These are phyloP conservation scores for Synanthedon tipuliformis DNA, from an alignment of 2,888 invertebrate genomes.

Conservation along the genomic window DNA sequence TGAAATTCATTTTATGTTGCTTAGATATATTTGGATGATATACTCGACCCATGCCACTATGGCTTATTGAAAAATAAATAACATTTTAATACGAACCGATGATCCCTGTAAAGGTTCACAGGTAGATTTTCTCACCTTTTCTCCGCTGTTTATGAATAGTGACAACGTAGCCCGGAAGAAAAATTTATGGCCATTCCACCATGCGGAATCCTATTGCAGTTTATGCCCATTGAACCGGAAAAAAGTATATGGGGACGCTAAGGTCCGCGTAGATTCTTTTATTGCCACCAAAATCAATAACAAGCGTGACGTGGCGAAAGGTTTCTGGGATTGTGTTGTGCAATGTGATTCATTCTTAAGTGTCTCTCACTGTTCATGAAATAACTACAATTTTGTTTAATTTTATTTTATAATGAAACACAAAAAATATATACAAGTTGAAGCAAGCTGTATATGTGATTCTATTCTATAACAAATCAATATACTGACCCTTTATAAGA, in stretches of 20 bases:
- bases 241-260: conserved; percentile 59
- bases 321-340: conserved; percentile 9
- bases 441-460: no score
- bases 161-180: conserved; percentile 24
- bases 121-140: conserved; percentile 58
- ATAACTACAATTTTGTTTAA: no score
- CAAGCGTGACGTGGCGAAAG: conserved; percentile 40
- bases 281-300: conserved; percentile 62
- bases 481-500: no score
- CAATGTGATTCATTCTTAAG: background rate
- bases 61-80: conserved; percentile 40
- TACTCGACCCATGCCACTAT: conserved; percentile 22
- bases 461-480: no score
- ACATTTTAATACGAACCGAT: conserved; percentile 46
- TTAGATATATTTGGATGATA: conserved; percentile 3
- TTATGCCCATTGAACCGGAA: conserved; percentile 64
- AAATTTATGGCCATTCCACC: conserved; percentile 51
- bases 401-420: no score
- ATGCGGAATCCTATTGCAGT: conserved; percentile 66
- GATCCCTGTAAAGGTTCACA: conserved; percentile 31
- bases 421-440: no score
- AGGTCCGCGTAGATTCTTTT: conserved; percentile 59
- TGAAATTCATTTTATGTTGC: no score
- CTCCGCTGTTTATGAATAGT: conserved; percentile 21
- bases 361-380: background rate